Base-by-base conservation (phyloP, 2,797 vertebrate genomes). In the Acipenser oxyrinchus region DNA sequence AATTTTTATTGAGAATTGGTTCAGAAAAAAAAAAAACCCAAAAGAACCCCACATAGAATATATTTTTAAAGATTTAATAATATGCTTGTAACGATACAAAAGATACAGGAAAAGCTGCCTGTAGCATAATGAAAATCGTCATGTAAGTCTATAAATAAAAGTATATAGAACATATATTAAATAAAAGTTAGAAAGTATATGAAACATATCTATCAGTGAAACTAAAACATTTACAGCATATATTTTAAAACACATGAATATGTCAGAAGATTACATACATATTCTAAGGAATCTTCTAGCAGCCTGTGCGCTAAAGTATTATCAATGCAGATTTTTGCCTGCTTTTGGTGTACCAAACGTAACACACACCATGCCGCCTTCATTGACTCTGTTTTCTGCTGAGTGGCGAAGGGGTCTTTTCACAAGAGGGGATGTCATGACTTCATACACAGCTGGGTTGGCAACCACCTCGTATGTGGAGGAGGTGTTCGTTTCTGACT, bases 401-500 rank as follows among this genome's bases (percentile, higher is more conserved):
- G 77, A 83, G 52, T 6, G 85, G 73, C 72, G 87, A 67, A 77
- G 48, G 70, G 83, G 90, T 70, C 73, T 88, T 75, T 0, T 74
- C 60, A 88, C 80, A 57, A 84, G 0, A 6, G 93, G 89, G 12
- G 88, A 85, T 15, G 84, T 68, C 10, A 86, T 82, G 10, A 86
- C 79, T 66, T 89, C 81, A 0, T 83, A 75, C 0, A 66, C 78
- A n/a, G 83, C 72, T 4, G 84, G 84, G 64, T 73, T 79, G 64
- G 84, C 79, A n/a, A 73, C 69, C 9, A 75, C 76, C 12, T 83
- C 76, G 0, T 80, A 80, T 0, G 69, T 78, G 1, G 88, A 81
- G 2, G 81, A 79, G 0, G 79, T 80, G n/a, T 72, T 76, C 0
- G 83, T 85, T 71, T 92, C 90, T 1, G 92, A 81, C 49, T 91